These are phyloP conservation scores for Miichthys miiuy DNA, from an alignment of 2,797 vertebrate genomes.

Conservation along the genomic window DNA sequence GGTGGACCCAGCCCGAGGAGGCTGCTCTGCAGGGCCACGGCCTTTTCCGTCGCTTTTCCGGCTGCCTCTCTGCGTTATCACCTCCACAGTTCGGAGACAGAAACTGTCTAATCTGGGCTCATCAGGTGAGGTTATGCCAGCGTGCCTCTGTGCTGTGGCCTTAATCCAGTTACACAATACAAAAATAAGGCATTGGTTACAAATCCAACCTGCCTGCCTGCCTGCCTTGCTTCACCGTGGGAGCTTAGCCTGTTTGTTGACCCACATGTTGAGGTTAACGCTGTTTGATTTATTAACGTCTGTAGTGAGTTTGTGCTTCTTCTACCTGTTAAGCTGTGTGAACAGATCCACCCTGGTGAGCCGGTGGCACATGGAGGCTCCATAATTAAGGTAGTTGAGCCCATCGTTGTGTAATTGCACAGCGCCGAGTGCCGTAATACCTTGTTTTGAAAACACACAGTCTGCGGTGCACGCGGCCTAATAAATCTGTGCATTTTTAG, in stretches of 20 bases:
- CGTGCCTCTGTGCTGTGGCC: conserved; percentile 19
- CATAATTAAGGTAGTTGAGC: conserved; percentile 76
- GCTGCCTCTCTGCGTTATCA: conserved; percentile 48
- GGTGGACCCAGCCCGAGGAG: conserved; percentile 76
- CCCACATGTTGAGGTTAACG: conserved; percentile 38
- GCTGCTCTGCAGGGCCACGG: conserved; percentile 54
- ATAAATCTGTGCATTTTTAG: conserved; percentile 67
- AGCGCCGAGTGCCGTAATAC: conserved; percentile 65
- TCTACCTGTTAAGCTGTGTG: conserved; percentile 35
- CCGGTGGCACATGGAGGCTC: conserved; percentile 54
- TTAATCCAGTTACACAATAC: conserved; percentile 60
- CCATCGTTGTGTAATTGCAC: conserved; percentile 78
- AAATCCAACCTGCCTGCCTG: conserved; percentile 16
- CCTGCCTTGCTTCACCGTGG: conserved; percentile 39
- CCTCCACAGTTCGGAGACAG: conserved; percentile 27
- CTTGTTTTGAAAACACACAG: conserved; percentile 78
- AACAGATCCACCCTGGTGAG: conserved; percentile 61
- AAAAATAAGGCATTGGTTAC: conserved; percentile 16
- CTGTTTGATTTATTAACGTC: conserved; percentile 58
- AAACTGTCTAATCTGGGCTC: conserved; percentile 48
- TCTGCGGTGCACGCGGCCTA: conserved; percentile 37
- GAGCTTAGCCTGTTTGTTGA: conserved; percentile 51
- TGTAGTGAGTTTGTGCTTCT: conserved; percentile 36
- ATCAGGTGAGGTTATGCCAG: conserved; percentile 43
- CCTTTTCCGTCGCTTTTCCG: conserved; percentile 49